Evolutionary conservation across 1,140 invertebrate genomes (phyloP), one percentile per base, ranked within the genome.

Genomic region (Druon quercuslanigerum): DNA sequence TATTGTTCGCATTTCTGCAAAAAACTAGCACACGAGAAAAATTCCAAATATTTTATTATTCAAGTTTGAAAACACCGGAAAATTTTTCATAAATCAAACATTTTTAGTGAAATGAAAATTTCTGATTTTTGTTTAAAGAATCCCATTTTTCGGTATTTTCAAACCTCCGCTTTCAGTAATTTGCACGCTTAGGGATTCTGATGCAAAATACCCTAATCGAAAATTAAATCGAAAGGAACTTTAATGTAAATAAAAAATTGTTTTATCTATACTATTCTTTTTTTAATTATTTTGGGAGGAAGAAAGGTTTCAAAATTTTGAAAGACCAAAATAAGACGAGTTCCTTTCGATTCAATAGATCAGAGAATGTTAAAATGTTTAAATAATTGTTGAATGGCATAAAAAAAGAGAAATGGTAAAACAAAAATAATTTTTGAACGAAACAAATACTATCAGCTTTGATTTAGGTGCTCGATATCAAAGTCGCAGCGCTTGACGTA

Each of bases 361-460:
- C 1, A 7, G 33, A 25, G 40, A 7, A 5, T 40, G 14, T 66
- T 5, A n/a, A 33, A 2, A 33, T 2, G 14, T 66, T 5, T 16
- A 33, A 14, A 33, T 60, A 2, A 57, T 66, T 40, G 25, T 66
- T 40, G 25, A 25, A 66, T 13, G 14, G 11, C 9, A 14, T 13
- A n/a, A 40, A 66, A 40, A 13, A 66, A 66, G 40, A 14, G 54
- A 57, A 7, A 40, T 40, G 1, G 40, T 46, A 70, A 25, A 40
- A 40, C 3, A 52, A 16, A 33, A 77, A 52, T 73, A 57, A 74
- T 70, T 46, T 60, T 82, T 74, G 72, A 50, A 73, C 40, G 8
- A 54, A 80, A 56, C 33, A 13, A 33, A 52, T 77, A 79, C 73
- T 73, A 76, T 78, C 79, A 75, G 70, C 19, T 76, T 76, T 72